Evolutionary conservation across 2,888 invertebrate genomes (phyloP), one percentile per base, ranked within the genome.

Genomic region (Eupeodes luniger): DNA sequence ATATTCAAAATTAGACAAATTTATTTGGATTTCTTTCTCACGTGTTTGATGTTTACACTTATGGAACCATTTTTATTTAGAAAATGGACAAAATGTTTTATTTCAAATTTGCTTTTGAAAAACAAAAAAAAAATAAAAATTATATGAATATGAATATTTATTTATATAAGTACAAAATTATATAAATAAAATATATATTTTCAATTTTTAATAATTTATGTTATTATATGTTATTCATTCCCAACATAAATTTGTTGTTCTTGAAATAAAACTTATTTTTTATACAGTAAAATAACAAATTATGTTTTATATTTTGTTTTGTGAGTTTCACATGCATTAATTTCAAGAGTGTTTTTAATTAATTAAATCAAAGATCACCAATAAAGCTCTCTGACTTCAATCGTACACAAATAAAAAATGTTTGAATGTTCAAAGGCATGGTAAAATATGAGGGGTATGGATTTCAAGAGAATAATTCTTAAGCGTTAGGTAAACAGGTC

Each of bases 1-100:
- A 88, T 88, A 88, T 88, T 88, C 62, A 88, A 85, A 85, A 81
- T 85, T 64, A 75, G 61, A 57, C 57, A 36, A 49, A 77, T 51
- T 61, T 53, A 67, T n/a, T 76, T 44, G 55, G 51, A 74, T 61
- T 79, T 66, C 80, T 61, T 79, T 66, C 80, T 84, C 72, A 77
- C 61, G 70, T 57, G 76, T 72, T 53, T 40, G 11, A 19, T 72
- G 67, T 76, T 59, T 40, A 19, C 36, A 53, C 36, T 19, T 16
- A 51, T 74, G 40, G 19, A 64, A 2, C 6, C 1, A 44, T 57
- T 19, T 57, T 10, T 66, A 27, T 57, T 16, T 16, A 51, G 47
- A 27, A 69, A 49, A 27, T 27, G 27, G 27, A 27, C 27, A 27
- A 27, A 36, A 36, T 59, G 12, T 34, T 16, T 7, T 19, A 19